These are phyloP conservation scores for Mohoua ochrocephala DNA, from an alignment of 2,113 vertebrate genomes.

Conservation along the genomic window DNA sequence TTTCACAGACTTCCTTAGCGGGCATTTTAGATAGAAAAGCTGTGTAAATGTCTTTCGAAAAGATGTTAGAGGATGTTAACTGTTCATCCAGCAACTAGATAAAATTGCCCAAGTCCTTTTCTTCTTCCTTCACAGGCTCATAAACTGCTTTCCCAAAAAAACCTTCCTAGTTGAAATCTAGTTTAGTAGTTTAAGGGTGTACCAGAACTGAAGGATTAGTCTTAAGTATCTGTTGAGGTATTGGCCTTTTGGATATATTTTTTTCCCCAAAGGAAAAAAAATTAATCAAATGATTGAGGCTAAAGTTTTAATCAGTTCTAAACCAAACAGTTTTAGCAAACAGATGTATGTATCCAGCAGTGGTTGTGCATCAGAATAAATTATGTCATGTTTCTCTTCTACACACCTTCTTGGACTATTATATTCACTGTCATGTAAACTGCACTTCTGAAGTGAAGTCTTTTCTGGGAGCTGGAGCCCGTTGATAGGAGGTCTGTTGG, in stretches of 20 bases:
- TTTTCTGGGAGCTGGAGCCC: neutral
- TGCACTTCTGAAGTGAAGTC: neutral
- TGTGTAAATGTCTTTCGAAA: neutral
- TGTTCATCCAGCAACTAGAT: neutral
- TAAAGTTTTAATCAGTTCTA: neutral
- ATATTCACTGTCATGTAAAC: neutral
- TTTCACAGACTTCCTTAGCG: neutral
- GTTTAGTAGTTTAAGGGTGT: neutral
- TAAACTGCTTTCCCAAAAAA: neutral
- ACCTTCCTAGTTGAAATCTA: neutral
- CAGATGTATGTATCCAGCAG: neutral
- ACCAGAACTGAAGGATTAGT: neutral
- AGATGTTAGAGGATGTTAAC: neutral
- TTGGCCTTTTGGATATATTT: neutral
- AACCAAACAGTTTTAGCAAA: neutral
- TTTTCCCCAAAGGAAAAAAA: neutral
- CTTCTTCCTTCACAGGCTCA: neutral
- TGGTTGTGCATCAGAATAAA: neutral
- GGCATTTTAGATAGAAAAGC: neutral
- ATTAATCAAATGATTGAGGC: neutral
- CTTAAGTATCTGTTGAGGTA: neutral
- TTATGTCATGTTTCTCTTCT: neutral
- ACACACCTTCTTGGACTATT: neutral
- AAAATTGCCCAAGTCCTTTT: neutral
- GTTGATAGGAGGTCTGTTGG: fast-evolving